A percentile compares a stretch with the other conserved stretches of the same genome.
These are phyloP conservation scores for Lasioglossum malachurum DNA, from an alignment of 2,888 invertebrate genomes.

Conservation along the genomic window DNA sequence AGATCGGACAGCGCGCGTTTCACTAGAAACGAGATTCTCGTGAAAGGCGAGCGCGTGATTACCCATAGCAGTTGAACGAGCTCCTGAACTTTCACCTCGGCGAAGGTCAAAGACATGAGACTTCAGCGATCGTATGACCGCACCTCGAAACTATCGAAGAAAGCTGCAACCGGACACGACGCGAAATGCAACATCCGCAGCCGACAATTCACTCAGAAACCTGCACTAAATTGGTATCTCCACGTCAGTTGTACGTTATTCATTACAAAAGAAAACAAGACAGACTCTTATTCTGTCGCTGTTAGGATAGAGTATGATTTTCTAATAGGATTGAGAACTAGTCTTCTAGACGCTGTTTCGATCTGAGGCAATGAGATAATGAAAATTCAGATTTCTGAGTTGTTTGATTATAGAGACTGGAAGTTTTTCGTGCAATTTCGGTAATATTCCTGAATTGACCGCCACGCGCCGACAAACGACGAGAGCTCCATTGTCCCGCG, in stretches of 20 bases:
- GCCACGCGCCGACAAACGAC: background rate
- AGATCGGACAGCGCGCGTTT: constrained; percentile 55
- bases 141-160: constrained; percentile 30
- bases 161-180: constrained; percentile 70
- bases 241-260: too few relatives aligned
- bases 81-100: constrained; percentile 80
- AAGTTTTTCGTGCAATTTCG: background rate
- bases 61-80: constrained; percentile 65
- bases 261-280: too few relatives aligned
- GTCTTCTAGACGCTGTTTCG: too few relatives aligned
- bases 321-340: too few relatives aligned
- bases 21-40: constrained; percentile 61
- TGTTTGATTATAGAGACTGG: background rate
- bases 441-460: constrained; percentile 2
- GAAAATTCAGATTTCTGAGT: too few relatives aligned
- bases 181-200: background rate
- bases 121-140: constrained; percentile 65
- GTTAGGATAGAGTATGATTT: background rate
- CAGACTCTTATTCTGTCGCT: background rate
- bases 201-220: background rate
- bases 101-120: constrained; percentile 52
- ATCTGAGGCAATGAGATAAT: too few relatives aligned
- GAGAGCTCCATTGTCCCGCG: constrained; percentile 16
- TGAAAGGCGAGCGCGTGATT: constrained; percentile 44
- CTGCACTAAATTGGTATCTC: background rate